Base-by-base conservation (phyloP, 2,888 invertebrate genomes). In the Onthophagus sagittarius region DNA sequence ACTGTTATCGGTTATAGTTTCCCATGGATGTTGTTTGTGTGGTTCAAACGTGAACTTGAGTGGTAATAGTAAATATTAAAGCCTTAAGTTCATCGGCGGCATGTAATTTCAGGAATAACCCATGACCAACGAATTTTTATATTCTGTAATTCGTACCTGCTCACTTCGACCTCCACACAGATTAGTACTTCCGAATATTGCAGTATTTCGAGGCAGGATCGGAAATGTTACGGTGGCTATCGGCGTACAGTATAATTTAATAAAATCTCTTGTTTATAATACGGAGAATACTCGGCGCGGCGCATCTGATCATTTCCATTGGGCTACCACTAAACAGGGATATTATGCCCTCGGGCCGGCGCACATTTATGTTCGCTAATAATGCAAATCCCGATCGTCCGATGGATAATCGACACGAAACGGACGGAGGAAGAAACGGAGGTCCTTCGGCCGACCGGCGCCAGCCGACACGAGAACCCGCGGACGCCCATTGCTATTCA, bases 351-450 rank as follows among this genome's bases (percentile, higher is more conserved):
- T 15, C 33, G 64, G 72, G 72, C 72, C 39, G 72, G 32, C 32
- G 67, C 74, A 74, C 73, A 75, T 77, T 77, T 78, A 78, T 77
- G 78, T 74, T 75, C 77, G 77, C 76, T 77, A 77, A 78, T 78
- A 77, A 78, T 78, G 78, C 77, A 77, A 76, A 78, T 77, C 77
- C 71, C 76, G 74, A 76, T 72, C 69, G 69, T 53, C 32, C 23
- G 76, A 77, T 78, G 74, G 75, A 73, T 78, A 77, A 79, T 78
- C 76, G 77, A 77, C 78, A 78, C 77, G 77, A 79, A 78, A 77
- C 75, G 15, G 39, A 67, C 67, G 23, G 23, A 67, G 67, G 32
- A 67, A 67, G 31, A 23, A 32, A 15, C 67, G 23, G 39, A 53
- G 32, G 67, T 67, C 67, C 31, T 15, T 15, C 15, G 67, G 13